phyloP scores from a whole-genome alignment of 2,888 invertebrate genomes.

The Meteorus colon region DNA sequence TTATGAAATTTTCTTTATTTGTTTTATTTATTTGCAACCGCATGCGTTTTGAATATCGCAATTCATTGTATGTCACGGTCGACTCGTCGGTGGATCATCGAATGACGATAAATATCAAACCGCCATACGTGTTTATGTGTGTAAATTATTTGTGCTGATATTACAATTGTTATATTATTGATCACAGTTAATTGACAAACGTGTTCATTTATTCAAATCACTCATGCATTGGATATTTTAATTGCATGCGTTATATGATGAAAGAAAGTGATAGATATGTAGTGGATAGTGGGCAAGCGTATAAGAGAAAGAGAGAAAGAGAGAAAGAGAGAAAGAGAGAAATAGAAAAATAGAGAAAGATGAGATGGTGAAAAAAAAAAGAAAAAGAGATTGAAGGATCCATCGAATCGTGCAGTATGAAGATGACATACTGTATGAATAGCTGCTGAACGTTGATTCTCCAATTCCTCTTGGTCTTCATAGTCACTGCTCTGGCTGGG shows the following conservation, averaged over 20 bases:
- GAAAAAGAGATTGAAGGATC: not conserved
- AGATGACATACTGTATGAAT: constrained; percentile 79
- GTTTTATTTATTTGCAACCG: not conserved
- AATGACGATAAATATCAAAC: constrained; percentile 33
- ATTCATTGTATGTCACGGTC: constrained; percentile 46
- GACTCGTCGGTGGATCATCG: constrained; percentile 58
- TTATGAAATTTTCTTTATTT: not conserved
- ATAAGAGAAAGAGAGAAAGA: not conserved
- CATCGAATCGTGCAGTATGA: constrained; percentile 18
- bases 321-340: not conserved
- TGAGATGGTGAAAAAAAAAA: not conserved
- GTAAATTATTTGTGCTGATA: constrained; percentile 21
- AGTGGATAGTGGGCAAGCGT: not conserved
- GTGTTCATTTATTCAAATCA: constrained; percentile 6
- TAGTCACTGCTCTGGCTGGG: constrained; percentile 82
- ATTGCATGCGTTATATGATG: constrained; percentile 16
- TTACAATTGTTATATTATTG: not conserved
- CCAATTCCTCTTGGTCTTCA: constrained; percentile 80
- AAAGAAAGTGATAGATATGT: not conserved
- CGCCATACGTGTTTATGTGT: constrained; percentile 10
- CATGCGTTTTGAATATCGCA: not conserved
- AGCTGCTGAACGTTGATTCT: constrained; percentile 78
- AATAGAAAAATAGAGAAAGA: not conserved
- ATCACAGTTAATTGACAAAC: not conserved
- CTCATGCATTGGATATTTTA: constrained; percentile 12